Percentiles rank a stretch among this genome's conserved stretches.
These are phyloP conservation scores for Gambelia wislizenii DNA, from an alignment of 2,797 vertebrate genomes.

Conservation along the genomic window DNA sequence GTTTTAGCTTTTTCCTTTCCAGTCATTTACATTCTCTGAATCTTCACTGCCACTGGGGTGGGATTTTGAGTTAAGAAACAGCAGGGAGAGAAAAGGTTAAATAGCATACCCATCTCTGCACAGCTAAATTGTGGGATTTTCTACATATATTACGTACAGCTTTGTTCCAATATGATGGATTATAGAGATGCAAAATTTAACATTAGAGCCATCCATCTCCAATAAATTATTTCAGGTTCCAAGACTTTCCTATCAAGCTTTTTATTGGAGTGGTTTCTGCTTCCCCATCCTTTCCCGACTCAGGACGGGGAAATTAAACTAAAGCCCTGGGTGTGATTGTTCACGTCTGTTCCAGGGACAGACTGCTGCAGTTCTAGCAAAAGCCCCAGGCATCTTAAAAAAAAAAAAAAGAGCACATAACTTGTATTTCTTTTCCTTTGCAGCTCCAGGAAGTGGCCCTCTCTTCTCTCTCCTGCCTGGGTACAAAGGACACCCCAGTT, in stretches of 20 bases:
- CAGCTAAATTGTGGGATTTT: not conserved
- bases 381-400: not conserved
- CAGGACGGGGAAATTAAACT: not conserved
- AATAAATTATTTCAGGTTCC: too few relatives aligned
- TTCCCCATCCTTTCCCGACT: too few relatives aligned
- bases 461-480: conserved; percentile 90
- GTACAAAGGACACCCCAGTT: conserved; percentile 89
- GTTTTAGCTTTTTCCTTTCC: not conserved
- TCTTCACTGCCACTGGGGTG: not conserved
- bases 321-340: not conserved
- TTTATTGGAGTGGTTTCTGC: too few relatives aligned
- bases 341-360: not conserved
- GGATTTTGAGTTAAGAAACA: not conserved
- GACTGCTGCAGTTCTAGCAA: not conserved
- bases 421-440: not conserved
- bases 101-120: not conserved
- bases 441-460: conserved; percentile 82
- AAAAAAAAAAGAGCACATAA: not conserved
- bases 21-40: not conserved
- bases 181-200: not conserved
- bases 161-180: not conserved
- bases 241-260: not conserved
- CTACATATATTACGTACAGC: not conserved
- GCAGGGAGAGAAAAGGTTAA: not conserved
- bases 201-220: not conserved